Base-by-base conservation (phyloP, 2,888 invertebrate genomes). In the Acholoe squamosa region DNA sequence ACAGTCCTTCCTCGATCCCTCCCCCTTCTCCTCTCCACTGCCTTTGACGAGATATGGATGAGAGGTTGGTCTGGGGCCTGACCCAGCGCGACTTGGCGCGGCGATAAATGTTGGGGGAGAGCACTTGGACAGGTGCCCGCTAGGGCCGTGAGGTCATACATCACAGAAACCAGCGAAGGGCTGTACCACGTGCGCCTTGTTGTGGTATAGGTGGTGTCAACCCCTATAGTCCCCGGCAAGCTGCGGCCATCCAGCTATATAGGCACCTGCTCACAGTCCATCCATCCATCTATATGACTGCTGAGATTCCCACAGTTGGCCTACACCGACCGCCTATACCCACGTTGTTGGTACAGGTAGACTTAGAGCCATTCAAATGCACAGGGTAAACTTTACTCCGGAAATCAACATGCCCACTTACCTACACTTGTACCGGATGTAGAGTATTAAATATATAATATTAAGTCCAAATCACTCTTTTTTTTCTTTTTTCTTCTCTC, bases 101-200 rank as follows among this genome's bases (percentile, higher is more conserved):
- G 71, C 71, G 31, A 71, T 71, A 71, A 71, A 71, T 71, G 71
- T 71, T 28, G 71, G 25, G n/a, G 19, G 71, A n/a, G 71, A 71
- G 71, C 71, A 71, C 71, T 71, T 71, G 71, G 71, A 71, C 71
- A 71, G 71, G 71, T 71, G 71, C 14, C 71, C 71, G 31, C 14
- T 28, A 16, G 71, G 71, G 71, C 28, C 71, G 28, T 14, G 71
- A 28, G 71, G 71, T 71, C 71, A 71, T 71, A 71, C 71, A 71
- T 71, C 71, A 71, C 71, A 25, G 71, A 25, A 25, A 71, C 71
- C 71, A 71, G 71, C 71, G 25, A 28, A 71, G 71, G 28, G 28
- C 71, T 14, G 71, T 61, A 28, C 71, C 71, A 71, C 71, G 71
- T 71, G 71, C 71, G 28, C 25, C 28, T 43, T 25, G 28, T 28